phyloP scores from a whole-genome alignment of 2,888 invertebrate genomes.

The Cantharis rufa region DNA sequence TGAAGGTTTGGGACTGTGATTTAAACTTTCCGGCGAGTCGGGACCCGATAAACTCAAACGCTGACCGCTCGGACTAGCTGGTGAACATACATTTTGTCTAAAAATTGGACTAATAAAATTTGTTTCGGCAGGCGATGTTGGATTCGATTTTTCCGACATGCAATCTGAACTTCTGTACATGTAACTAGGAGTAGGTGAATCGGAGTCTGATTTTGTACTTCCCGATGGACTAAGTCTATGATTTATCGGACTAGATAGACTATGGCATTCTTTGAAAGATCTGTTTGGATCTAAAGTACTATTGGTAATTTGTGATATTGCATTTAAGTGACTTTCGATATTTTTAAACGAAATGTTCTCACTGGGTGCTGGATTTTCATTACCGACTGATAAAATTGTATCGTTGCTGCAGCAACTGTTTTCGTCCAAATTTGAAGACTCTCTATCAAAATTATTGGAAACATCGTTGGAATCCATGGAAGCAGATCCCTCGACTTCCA shows the following conservation, averaged over 20 bases:
- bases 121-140: conserved; percentile 39
- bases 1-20: conserved; percentile 40
- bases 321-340: conserved; percentile 70
- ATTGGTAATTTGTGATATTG: conserved; percentile 68
- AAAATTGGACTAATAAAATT: conserved; percentile 38
- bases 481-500: conserved; percentile 49
- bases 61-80: conserved; percentile 35
- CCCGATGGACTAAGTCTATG: conserved; percentile 48
- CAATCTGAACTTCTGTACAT: conserved; percentile 38
- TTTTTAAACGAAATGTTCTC: conserved; percentile 65
- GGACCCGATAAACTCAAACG: conserved; percentile 42
- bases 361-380: conserved; percentile 63
- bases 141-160: conserved; percentile 40
- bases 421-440: conserved; percentile 58
- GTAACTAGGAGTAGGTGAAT: conserved; percentile 40
- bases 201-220: conserved; percentile 48
- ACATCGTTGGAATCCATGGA: conserved; percentile 52
- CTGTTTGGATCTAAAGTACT: conserved; percentile 51
- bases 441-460: conserved; percentile 44
- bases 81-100: conserved; percentile 40
- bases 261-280: conserved; percentile 33
- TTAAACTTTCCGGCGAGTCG: conserved; percentile 40
- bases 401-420: conserved; percentile 76
- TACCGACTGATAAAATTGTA: conserved; percentile 81
- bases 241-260: conserved; percentile 40